A percentile compares a stretch with the other conserved stretches of the same genome.
phyloP scores from a whole-genome alignment of 1,140 invertebrate genomes.

The Bilobella aurantiaca region DNA sequence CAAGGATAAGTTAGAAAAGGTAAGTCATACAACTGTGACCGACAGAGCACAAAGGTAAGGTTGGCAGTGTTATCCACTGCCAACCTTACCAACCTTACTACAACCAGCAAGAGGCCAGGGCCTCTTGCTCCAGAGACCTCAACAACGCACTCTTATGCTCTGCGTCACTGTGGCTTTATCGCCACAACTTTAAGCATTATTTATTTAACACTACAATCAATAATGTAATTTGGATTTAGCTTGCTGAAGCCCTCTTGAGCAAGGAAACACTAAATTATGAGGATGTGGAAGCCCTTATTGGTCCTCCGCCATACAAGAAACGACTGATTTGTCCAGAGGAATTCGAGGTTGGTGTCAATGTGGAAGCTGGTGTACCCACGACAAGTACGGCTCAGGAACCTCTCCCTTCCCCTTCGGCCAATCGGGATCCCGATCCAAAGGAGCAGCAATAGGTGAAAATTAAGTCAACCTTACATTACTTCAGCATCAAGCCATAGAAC shows the following conservation, averaged over 20 bases:
- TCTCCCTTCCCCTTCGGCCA: background rate
- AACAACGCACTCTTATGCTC: no score
- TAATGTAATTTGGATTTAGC: slow-evolving; percentile 44
- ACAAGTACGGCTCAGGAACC: slow-evolving; percentile 1
- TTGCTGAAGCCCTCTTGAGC: slow-evolving; percentile 72
- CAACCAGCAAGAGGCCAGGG: no score
- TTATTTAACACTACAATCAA: slow-evolving; percentile 2
- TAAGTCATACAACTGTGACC: no score
- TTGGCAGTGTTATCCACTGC: no score
- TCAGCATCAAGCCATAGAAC: no score
- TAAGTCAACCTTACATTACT: background rate
- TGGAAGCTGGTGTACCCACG: slow-evolving; percentile 34
- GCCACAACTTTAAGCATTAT: slow-evolving; percentile 1
- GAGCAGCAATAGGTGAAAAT: background rate
- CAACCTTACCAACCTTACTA: no score
- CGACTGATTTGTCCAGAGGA: slow-evolving; percentile 62
- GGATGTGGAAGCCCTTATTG: slow-evolving; percentile 76
- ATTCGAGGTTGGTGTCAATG: slow-evolving; percentile 55
- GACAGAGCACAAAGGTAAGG: no score
- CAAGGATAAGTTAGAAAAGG: slow-evolving; percentile 69
- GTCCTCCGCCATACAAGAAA: slow-evolving; percentile 76
- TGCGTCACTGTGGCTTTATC: no score
- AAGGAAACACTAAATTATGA: slow-evolving; percentile 87
- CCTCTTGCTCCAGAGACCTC: no score
- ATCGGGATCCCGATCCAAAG: background rate